phyloP scores from a whole-genome alignment of 2,113 vertebrate genomes.

The Serinus canaria region DNA sequence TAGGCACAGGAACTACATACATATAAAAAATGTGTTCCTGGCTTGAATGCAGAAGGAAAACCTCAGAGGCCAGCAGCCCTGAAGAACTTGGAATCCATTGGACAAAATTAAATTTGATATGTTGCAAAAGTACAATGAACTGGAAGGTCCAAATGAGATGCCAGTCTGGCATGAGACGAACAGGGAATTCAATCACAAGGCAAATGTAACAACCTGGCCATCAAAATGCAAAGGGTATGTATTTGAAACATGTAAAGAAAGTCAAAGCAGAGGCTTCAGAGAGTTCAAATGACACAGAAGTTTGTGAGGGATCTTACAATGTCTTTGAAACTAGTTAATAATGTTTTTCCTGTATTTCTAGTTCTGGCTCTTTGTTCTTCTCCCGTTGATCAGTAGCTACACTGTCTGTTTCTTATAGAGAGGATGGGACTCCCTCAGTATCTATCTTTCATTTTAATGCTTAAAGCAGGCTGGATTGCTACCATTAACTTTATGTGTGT shows the following conservation, averaged over 20 bases:
- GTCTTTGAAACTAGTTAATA: not conserved
- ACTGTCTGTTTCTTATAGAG: not conserved
- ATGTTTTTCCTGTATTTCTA: constrained; percentile 1
- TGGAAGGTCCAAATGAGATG: not conserved
- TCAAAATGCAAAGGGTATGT: not conserved
- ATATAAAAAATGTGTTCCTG: not conserved
- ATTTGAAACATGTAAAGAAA: not conserved
- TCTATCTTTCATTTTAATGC: not conserved
- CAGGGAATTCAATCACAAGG: not conserved
- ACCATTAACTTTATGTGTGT: not conserved
- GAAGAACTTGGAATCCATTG: not conserved
- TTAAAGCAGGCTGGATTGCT: not conserved
- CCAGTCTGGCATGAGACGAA: not conserved
- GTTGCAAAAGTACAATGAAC: not conserved
- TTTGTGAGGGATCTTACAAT: not conserved
- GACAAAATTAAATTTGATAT: not conserved
- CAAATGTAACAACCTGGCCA: not conserved
- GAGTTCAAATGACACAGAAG: not conserved
- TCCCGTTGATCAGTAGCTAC: fast-evolving
- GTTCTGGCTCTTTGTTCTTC: not conserved
- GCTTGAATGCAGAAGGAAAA: not conserved
- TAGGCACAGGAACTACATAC: not conserved
- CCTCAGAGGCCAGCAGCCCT: not conserved
- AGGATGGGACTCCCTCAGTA: fast-evolving
- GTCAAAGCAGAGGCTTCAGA: not conserved